Conservation (phyloP, 2,797 vertebrate genomes). For the Macropus fuliginosus region DNA sequence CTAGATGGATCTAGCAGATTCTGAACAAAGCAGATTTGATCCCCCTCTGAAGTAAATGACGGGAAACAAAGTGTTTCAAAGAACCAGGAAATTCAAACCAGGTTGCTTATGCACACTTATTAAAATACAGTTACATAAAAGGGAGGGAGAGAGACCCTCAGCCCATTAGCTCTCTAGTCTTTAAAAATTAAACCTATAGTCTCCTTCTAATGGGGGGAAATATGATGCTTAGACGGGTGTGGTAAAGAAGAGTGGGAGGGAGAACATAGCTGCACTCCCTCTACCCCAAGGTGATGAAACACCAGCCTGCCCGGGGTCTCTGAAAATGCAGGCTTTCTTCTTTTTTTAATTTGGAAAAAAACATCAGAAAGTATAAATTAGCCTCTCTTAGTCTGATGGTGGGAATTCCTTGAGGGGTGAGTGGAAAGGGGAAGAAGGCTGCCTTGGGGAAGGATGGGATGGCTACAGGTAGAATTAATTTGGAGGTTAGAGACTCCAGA, state of each 20-base stretch:
- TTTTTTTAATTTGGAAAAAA: not conserved
- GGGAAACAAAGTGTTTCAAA: not conserved
- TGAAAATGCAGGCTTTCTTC: not conserved
- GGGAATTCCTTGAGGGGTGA: not conserved
- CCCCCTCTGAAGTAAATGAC: not conserved
- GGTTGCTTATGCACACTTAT: not conserved
- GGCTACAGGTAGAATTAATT: not conserved
- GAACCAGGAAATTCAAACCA: constrained; percentile 24
- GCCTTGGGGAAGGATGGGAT: not conserved
- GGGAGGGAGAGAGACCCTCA: not conserved
- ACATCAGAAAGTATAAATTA: not conserved
- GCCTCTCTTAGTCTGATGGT: constrained; percentile 12
- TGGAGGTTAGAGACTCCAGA: not conserved
- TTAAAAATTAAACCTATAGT: not conserved
- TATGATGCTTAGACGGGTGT: not conserved
- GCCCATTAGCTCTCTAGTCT: not conserved
- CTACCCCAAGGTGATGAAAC: not conserved
- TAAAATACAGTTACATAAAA: not conserved
- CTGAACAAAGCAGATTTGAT: not conserved
- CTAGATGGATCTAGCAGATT: not conserved
- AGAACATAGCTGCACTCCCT: not conserved
- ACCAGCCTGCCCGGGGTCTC: not conserved
- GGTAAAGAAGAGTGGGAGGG: not conserved
- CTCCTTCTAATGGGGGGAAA: constrained; percentile 13
- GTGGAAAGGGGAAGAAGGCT: not conserved